Percentiles rank a stretch among this genome's conserved stretches.
Evolutionary conservation across 2,888 invertebrate genomes (phyloP).

Genomic region (Cryptus viduatorius): DNA sequence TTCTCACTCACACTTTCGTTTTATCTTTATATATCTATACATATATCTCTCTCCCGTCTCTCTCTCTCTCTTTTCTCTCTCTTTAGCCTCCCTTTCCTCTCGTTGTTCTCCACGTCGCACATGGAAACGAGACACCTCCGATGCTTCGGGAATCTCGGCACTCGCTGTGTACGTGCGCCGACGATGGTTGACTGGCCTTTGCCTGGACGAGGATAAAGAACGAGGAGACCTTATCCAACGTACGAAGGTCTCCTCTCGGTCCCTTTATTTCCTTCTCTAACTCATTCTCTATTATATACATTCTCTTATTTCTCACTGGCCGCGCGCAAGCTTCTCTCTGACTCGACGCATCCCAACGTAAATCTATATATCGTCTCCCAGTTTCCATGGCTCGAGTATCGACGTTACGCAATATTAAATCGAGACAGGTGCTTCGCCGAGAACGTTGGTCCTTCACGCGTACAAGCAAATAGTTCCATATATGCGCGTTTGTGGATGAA

Average conservation of each 20-base stretch:
- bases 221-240: constrained; percentile 11
- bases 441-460: too few species aligned
- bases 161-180: neutral
- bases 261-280: constrained; percentile 19
- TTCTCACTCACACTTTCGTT: constrained; percentile 23
- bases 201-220: neutral
- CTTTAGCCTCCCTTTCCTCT: constrained; percentile 9
- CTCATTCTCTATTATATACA: neutral
- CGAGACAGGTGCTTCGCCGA: constrained; percentile 38
- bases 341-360: neutral
- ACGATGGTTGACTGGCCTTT: constrained; percentile 22
- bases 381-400: constrained; percentile 18
- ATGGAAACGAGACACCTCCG: constrained; percentile 70
- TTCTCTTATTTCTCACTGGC: constrained; percentile 1
- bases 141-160: neutral
- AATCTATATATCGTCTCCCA: neutral
- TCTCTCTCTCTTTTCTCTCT: too few species aligned
- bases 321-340: neutral
- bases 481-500: neutral
- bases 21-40: too few species aligned
- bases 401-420: constrained; percentile 73
- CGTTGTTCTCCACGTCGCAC: constrained; percentile 64
- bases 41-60: constrained; percentile 35
- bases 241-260: neutral
- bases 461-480: neutral